Conservation (phyloP, 1,140 invertebrate species). For the Hermatobates lingyangjiaoensis region DNA sequence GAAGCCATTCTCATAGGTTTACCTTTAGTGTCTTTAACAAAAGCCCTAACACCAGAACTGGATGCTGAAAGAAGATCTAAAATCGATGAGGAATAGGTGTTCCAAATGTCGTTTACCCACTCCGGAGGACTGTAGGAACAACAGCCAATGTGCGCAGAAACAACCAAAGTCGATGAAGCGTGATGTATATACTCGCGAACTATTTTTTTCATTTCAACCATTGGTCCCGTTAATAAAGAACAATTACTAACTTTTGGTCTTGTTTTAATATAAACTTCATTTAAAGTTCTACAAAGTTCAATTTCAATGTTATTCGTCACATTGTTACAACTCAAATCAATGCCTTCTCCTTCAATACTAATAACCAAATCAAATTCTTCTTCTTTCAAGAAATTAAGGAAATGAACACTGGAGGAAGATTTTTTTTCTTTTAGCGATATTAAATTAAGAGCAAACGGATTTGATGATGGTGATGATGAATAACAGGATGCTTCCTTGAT, state of each 20-base stretch:
- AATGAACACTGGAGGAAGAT: conserved; percentile 1
- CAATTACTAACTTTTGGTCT: not conserved
- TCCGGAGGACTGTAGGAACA: conserved; percentile 8
- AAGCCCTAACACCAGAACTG: conserved; percentile 42
- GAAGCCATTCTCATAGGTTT: conserved; percentile 47
- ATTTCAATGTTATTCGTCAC: not conserved
- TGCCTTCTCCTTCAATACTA: conserved; percentile 39
- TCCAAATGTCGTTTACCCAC: conserved; percentile 8
- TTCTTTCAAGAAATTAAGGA: conserved; percentile 12
- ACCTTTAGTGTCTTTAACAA: conserved; percentile 39
- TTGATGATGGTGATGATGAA: conserved; percentile 4
- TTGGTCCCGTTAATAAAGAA: conserved; percentile 6
- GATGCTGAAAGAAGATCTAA: conserved; percentile 1
- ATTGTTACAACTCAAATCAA: conserved; percentile 30
- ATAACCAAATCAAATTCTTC: conserved; percentile 36
- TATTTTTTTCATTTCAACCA: not conserved
- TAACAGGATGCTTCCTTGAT: conserved; percentile 9
- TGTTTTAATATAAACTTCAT: not conserved
- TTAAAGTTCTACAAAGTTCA: not conserved
- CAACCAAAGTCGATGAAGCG: not conserved
- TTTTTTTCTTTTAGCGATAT: conserved; percentile 8
- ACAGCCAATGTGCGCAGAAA: conserved; percentile 11
- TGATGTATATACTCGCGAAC: not conserved
- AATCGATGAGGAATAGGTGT: conserved; percentile 8
- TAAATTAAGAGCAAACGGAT: conserved; percentile 12